Base-by-base conservation (phyloP, 1,140 invertebrate genomes). In the Trialeurodes vaporariorum region DNA sequence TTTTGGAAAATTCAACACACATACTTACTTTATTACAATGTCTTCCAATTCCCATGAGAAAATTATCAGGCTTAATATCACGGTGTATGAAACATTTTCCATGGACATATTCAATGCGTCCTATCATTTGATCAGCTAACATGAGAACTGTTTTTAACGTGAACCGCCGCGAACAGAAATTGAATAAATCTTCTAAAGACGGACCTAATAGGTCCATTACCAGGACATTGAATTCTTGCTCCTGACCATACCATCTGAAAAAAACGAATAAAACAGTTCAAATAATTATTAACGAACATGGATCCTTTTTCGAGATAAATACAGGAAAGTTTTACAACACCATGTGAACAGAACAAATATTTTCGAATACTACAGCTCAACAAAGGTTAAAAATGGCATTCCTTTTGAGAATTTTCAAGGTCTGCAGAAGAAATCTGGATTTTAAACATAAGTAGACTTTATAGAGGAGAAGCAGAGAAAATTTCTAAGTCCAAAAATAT, bases 81-180 rank as follows among this genome's bases (percentile, higher is more conserved):
- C 96, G 88, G 82, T 98, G 95, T 75, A 98, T 98, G 80, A 97
- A 98, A 76, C 93, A 92, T 81, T 96, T 96, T 75, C 89, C 89
- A 80, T 98, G 96, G 71, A 98, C 90, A 80, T 88, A 97, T 80
- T 97, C 93, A 75, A 98, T 89, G 75, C 95, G 85, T 17, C 87
- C 87, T 72, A 92, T 88, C 88, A 93, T 92, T 80, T 96, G 95
- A 78, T 98, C 95, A 74, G 94, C 94, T 71, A 98, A 79, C 93
- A 98, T 97, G 23, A 98, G 84, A 63, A 98, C 94, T 73, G 95
- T 98, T 83, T 98, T 98, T 82, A 98, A 93, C 68, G 94, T 96
- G 78, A 98, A 98, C 74, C 93, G 89, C 71, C 96, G 86, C 27
- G 91, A 90, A 78, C 95, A 98, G 82, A 97, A 98, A 77, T 96